These are phyloP conservation scores for Nezara viridula DNA, from an alignment of 2,888 invertebrate genomes.

Conservation along the genomic window DNA sequence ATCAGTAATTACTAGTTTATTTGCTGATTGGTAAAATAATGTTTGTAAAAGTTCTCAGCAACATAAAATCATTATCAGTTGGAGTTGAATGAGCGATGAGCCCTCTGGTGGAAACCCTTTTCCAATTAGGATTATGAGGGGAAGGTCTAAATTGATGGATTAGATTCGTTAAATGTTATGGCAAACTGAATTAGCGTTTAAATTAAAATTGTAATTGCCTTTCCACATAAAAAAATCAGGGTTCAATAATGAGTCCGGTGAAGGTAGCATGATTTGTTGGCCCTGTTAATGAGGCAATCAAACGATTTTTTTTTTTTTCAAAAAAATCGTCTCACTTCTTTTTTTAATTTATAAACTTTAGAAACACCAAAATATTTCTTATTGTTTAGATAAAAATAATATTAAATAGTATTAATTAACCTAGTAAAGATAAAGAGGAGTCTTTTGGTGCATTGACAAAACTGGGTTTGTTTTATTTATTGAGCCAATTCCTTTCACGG, in stretches of 20 bases:
- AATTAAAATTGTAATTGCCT: slow-evolving; percentile 3
- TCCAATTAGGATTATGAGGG: slow-evolving; percentile 9
- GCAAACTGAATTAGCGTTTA: background rate
- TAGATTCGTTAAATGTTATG: background rate
- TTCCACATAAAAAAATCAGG: background rate
- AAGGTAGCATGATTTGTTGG: background rate
- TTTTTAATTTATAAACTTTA: too few relatives aligned
- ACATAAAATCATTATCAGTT: background rate
- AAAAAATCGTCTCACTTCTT: too few relatives aligned
- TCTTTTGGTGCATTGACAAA: too few relatives aligned
- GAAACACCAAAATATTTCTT: too few relatives aligned
- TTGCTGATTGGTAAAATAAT: background rate
- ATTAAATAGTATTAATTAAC: too few relatives aligned
- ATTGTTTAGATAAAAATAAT: too few relatives aligned
- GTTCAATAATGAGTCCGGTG: background rate
- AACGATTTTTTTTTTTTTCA: too few relatives aligned
- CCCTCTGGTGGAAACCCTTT: background rate
- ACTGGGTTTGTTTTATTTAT: too few relatives aligned
- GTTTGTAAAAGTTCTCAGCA: background rate
- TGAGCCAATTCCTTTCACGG: too few relatives aligned
- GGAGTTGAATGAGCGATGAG: background rate
- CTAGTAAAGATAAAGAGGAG: too few relatives aligned
- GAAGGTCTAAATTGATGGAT: background rate
- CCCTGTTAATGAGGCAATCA: background rate
- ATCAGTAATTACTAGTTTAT: background rate